Evolutionary conservation across 2,797 vertebrate species (phyloP), one percentile per base, ranked within the genome.

Genomic region (Coreius guichenoti): DNA sequence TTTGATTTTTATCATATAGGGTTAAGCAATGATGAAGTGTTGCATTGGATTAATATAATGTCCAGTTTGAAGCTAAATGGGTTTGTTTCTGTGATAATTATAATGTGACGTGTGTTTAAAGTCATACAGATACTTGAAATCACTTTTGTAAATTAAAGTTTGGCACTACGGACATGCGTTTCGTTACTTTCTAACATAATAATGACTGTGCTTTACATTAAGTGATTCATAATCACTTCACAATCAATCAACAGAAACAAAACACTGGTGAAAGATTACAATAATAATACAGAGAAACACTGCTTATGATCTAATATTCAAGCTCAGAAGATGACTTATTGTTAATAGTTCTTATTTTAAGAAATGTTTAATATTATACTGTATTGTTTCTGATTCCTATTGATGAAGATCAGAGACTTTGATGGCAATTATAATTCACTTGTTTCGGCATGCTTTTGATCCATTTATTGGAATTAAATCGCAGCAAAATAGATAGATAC

Each of bases 71-170:
- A 78, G 75, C 31, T 19, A 13, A 73, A 47, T 47, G 14, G n/a
- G n/a, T 5, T 8, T 56, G 29, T 49, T 39, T 58, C 3, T 58
- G 54, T 77, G 21, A 45, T 70, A 70, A n/a, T 39, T 26, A 4
- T 77, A 26, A 39, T 39, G 8, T 21, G 56, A 78, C n/a, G n/a
- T 78, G 56, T 78, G n/a, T 79, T 65, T 63, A 19, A 65, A 79
- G n/a, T 63, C n/a, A 31, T 21, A 45, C 9, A 29, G 76, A 79
- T 79, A 63, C 39, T 45, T 79, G 76, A 63, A 79, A 47, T 45
- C 76, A 79, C 76, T 76, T 79, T 79, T 79, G 47, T 31, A 21
- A 17, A 79, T 45, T 45, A 79, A 79, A 79, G 58, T 63, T 79
- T 79, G n/a, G 39, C 76, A 45, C 39, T 7, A 45, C 7, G 3